phyloP scores from a whole-genome alignment of 2,797 vertebrate species.

The Ammospiza maritima region DNA sequence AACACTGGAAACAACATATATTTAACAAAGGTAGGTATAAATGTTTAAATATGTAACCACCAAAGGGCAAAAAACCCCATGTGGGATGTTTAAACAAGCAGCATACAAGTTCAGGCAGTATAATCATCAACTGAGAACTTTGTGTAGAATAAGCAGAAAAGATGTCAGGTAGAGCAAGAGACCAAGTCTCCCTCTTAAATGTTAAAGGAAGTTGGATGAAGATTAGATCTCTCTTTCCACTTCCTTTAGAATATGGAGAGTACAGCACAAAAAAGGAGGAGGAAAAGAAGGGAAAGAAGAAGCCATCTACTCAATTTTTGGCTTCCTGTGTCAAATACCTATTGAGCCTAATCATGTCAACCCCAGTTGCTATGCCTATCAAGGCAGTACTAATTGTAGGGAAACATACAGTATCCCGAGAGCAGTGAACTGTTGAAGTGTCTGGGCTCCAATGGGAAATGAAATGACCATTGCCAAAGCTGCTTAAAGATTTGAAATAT shows the following conservation, averaged over 20 bases:
- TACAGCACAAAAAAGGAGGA: not conserved
- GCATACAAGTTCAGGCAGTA: not conserved
- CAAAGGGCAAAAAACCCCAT: not conserved
- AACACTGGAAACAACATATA: rapidly evolving
- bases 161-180: rapidly evolving
- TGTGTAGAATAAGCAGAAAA: not conserved
- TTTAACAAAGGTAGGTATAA: not conserved
- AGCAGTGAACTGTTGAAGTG: not conserved
- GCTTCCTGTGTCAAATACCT: not conserved
- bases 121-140: not conserved
- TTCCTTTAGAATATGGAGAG: rapidly evolving
- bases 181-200: not conserved
- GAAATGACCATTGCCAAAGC: not conserved
- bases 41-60: not conserved
- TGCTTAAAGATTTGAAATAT: not conserved
- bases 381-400: not conserved
- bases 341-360: not conserved
- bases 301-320: not conserved
- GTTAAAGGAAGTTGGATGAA: not conserved
- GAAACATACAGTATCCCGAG: not conserved
- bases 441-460: not conserved
- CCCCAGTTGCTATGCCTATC: too few relatives aligned
- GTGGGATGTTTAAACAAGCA: not conserved
- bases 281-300: not conserved
- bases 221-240: rapidly evolving